A percentile compares a stretch with the other conserved stretches of the same genome.
Conservation (phyloP, 2,888 invertebrate genomes). For the Adineta ricciae region DNA sequence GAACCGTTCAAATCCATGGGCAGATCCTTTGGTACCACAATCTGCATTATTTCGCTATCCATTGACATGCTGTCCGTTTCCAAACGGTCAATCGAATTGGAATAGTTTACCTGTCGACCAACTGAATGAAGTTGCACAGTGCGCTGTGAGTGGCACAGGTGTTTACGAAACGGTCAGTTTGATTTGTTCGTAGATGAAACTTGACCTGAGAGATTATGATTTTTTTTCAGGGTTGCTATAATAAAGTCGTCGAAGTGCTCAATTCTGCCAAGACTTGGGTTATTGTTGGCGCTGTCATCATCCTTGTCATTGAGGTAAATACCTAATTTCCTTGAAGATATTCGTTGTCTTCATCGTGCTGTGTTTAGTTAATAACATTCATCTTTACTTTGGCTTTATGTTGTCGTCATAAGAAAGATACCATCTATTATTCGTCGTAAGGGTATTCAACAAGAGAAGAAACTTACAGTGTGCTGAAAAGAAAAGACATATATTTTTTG, state of each 20-base stretch:
- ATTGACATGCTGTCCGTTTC: not conserved
- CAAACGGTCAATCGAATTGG: not conserved
- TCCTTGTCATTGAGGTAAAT: conserved; percentile 27
- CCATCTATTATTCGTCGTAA: not conserved
- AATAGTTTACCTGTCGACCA: not conserved
- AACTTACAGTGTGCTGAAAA: not conserved
- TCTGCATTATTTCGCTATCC: not conserved
- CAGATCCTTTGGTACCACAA: not conserved
- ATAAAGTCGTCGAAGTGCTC: conserved; percentile 22
- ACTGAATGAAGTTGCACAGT: not conserved
- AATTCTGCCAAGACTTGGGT: not conserved
- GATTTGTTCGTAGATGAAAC: not conserved
- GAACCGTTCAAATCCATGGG: not conserved
- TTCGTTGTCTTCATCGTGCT: not conserved
- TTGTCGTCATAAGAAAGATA: not conserved
- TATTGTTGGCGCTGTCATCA: conserved; percentile 1
- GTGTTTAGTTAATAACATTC: not conserved
- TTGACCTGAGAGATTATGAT: not conserved
- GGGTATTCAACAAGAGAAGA: not conserved
- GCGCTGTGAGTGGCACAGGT: not conserved
- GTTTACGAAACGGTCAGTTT: conserved; percentile 20
- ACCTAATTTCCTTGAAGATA: not conserved
- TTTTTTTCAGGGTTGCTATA: conserved; percentile 29
- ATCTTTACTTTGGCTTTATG: not conserved
- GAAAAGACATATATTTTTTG: not conserved